A percentile compares a stretch with the other conserved stretches of the same genome.
Conservation (phyloP, 2,113 vertebrate genomes). For the Hylia prasina region DNA sequence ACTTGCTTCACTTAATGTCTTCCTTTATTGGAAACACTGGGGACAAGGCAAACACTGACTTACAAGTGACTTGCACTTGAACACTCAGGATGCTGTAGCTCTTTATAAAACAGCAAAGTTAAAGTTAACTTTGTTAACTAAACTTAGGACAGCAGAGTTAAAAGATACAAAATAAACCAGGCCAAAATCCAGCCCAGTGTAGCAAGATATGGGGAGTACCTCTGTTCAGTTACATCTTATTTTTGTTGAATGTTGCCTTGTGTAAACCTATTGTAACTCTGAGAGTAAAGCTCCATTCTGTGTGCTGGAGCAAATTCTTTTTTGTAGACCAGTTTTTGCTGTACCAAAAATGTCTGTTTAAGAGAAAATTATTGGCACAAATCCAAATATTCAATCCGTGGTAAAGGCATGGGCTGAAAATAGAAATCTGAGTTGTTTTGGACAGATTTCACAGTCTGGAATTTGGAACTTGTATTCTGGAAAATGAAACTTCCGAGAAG, state of each 20-base stretch:
- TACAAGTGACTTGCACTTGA: too few relatives aligned
- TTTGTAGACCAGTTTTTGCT: background rate
- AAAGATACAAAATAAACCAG: background rate
- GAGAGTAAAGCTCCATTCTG: background rate
- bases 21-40: background rate
- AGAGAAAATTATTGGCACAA: background rate
- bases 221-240: background rate
- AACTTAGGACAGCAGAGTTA: background rate
- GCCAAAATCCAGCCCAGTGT: background rate
- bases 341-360: background rate
- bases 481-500: background rate
- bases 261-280: background rate
- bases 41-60: background rate
- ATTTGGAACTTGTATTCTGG: constrained; percentile 3
- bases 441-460: background rate
- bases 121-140: too few relatives aligned
- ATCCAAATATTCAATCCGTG: background rate
- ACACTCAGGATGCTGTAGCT: background rate
- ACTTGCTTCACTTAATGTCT: background rate
- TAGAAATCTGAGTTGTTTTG: background rate
- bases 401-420: background rate
- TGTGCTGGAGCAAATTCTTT: background rate
- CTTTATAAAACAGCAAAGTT: background rate
- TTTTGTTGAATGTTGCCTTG: background rate
- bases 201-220: background rate